Base-by-base conservation (phyloP, 2,797 vertebrate species). In the Gephyroberyx darwinii region DNA sequence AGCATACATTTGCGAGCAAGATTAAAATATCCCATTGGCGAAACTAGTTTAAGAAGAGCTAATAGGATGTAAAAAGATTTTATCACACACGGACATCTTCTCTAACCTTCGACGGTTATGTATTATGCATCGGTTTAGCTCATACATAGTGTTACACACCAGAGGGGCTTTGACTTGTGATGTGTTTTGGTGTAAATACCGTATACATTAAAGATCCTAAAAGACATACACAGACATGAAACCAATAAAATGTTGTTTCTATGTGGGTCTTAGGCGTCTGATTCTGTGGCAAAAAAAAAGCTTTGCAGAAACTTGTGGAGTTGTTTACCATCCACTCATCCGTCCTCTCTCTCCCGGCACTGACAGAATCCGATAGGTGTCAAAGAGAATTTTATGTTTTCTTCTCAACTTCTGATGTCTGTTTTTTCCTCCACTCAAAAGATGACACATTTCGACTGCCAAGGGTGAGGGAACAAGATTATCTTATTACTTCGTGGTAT, bases 311-410 rank as follows among this genome's bases (percentile, higher is more conserved):
- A 76, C 31, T 80, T 26, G 76, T 83, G 81, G 84, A 81, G 81
- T 89, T 90, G 83, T 91, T 91, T 90, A 85, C 81, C 41, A 4
- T 81, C 63, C 48, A 5, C 69, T 85, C 75, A 80, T 61, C 77
- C 75, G 13, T 83, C 80, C 63, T 74, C 60, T 57, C 35, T 33
- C 26, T 26, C 26, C 48, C 66, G 64, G 65, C 68, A 41, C 66
- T 86, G 82, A 89, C 85, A 64, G 45, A 62, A 73, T 89, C 74
- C 84, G 86, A 92, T 84, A 74, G 83, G 80, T 89, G 89, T 92
- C 91, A 89, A 80, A 80, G 71, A 68, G 71, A 80, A 85, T 92
- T 90, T 89, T 55, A 65, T 86, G 78, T 86, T 84, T 88, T 72
- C 85, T 22, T 47, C 86, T 82, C 78, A 71, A 80, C 75, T 84